phyloP scores from a whole-genome alignment of 2,888 invertebrate genomes.

The Patella pellucida region DNA sequence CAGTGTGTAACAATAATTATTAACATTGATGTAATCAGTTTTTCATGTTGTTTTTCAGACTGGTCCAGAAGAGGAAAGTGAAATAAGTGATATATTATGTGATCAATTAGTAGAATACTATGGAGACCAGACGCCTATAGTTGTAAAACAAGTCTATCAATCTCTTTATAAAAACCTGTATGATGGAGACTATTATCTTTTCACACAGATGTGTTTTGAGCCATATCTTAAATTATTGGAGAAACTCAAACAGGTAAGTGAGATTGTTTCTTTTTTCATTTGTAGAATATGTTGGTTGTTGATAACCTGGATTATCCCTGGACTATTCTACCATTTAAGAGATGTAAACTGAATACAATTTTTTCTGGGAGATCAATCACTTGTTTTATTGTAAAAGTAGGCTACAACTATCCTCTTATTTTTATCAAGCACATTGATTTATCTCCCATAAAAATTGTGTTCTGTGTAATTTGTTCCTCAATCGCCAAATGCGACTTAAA shows the following conservation, averaged over 20 bases:
- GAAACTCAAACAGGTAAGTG: slow-evolving; percentile 3
- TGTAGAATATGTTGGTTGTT: neutral
- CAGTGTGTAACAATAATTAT: too few relatives aligned
- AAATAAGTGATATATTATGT: neutral
- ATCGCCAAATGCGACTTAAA: too few relatives aligned
- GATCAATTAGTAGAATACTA: neutral
- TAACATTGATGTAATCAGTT: too few relatives aligned
- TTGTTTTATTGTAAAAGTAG: too few relatives aligned
- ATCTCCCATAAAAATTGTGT: too few relatives aligned
- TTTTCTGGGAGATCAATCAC: too few relatives aligned
- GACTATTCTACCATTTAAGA: too few relatives aligned
- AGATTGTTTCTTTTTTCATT: neutral
- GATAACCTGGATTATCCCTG: too few relatives aligned
- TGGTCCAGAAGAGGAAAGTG: neutral
- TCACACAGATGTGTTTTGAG: neutral
- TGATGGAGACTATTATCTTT: slow-evolving; percentile 8
- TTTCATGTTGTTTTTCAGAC: neutral
- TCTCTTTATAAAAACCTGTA: neutral
- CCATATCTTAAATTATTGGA: neutral
- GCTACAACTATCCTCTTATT: too few relatives aligned
- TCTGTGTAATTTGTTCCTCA: too few relatives aligned
- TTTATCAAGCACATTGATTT: too few relatives aligned
- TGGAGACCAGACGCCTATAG: neutral
- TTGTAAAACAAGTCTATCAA: neutral
- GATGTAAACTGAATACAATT: too few relatives aligned